Evolutionary conservation across 2,888 invertebrate genomes (phyloP), one percentile per base, ranked within the genome.

Genomic region (Netelia fuscicornis): DNA sequence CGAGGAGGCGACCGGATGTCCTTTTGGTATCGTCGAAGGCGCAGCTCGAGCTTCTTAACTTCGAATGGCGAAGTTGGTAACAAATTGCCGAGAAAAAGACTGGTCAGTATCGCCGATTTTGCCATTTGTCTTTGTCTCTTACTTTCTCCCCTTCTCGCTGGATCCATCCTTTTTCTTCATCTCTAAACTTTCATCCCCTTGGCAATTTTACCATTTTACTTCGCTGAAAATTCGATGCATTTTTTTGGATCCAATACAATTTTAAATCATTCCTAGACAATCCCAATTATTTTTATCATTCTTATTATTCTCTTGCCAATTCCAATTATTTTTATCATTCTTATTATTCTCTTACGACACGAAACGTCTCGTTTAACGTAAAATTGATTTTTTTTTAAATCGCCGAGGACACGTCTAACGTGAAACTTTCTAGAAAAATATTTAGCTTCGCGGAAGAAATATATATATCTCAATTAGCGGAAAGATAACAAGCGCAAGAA

Each of bases 1-100:
- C 71, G 68, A 72, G 82, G 42, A 79, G 75, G 64, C 20, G 10
- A 67, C 37, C 78, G 80, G 60, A 80, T 72, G 72, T 76, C 37
- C 79, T 44, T 30, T 30, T 25, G 58, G 65, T 79, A 82, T 83
- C 80, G 72, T 68, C 65, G 67, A 80, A 76, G 54, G 70, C 52
- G 71, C 75, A 54, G 68, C 56, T 72, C 71, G 62, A 62, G 58
- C 82, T 75, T 56, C 54, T 62, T 83, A 75, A 75, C 81, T 77
- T 75, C 78, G 62, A 82, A 81, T 83, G 62, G 82, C 74, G 17
- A 82, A 86, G 83, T 77, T 83, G 82, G 76, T 76, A 67, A 71
- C 78, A 81, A 79, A 82, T 79, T 79, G 85, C 83, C 30, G 72
- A 37, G 71, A 44, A 77, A 85, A 83, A 72, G 74, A 80, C 54